These are phyloP conservation scores for Heliconius cydno DNA, from an alignment of 2,888 invertebrate species.

Conservation along the genomic window DNA sequence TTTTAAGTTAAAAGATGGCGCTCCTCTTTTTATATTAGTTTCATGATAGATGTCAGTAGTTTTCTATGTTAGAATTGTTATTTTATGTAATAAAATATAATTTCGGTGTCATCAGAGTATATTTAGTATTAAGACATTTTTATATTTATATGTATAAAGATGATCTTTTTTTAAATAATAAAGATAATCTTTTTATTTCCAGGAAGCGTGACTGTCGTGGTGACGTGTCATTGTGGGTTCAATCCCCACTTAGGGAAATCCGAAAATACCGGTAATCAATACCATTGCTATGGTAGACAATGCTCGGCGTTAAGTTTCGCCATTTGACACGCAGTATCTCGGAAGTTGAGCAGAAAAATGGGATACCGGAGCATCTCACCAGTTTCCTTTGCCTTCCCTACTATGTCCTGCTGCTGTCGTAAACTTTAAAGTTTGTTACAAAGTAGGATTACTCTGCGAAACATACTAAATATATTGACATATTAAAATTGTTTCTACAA, in stretches of 20 bases:
- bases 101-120: too few species aligned
- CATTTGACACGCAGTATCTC: neutral
- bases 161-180: too few species aligned
- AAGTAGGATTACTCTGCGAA: neutral
- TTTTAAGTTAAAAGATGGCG: conserved; percentile 15
- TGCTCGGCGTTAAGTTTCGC: neutral
- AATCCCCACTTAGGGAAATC: too few species aligned
- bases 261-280: too few species aligned
- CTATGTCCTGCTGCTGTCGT: neutral
- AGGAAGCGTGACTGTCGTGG: too few species aligned
- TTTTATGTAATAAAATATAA: too few species aligned
- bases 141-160: too few species aligned
- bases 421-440: too few species aligned
- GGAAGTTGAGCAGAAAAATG: neutral
- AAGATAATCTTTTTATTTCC: too few species aligned
- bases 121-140: too few species aligned
- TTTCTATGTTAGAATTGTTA: neutral
- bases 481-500: neutral
- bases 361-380: neutral
- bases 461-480: neutral
- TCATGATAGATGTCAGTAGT: neutral
- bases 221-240: too few species aligned
- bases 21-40: neutral
- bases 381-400: neutral
- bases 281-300: neutral